These are phyloP conservation scores for Dusona sp. DNA, from an alignment of 2,888 invertebrate species.

Conservation along the genomic window DNA sequence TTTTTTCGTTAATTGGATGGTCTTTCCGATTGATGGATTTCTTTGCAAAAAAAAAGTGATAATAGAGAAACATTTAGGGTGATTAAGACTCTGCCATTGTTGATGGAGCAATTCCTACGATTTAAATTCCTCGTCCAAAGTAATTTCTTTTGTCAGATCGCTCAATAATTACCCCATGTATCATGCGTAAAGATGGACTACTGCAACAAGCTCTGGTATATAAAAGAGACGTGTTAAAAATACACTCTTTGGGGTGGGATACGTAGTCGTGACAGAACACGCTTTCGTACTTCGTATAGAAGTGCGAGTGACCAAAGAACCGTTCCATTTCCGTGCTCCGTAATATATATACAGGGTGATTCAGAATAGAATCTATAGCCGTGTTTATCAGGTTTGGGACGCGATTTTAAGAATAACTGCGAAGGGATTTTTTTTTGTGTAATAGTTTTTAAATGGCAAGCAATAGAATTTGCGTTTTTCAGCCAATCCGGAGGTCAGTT, in stretches of 20 bases:
- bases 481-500: too few species aligned
- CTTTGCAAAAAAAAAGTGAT: neutral
- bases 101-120: neutral
- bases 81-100: neutral
- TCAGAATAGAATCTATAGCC: too few species aligned
- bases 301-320: slow-evolving; percentile 40
- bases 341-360: slow-evolving; percentile 25
- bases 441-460: too few species aligned
- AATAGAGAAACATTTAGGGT: neutral
- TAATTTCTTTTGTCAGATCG: neutral
- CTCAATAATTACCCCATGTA: neutral
- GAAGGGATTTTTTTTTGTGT: too few species aligned
- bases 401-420: too few species aligned
- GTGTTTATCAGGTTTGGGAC: too few species aligned
- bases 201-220: neutral
- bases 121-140: neutral
- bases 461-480: too few species aligned
- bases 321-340: slow-evolving; percentile 19
- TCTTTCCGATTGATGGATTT: neutral
- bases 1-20: neutral
- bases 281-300: slow-evolving; percentile 29
- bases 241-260: slow-evolving; percentile 27
- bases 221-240: slow-evolving; percentile 26
- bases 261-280: slow-evolving; percentile 34
- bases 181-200: neutral